A percentile compares a stretch with the other conserved stretches of the same genome.
Conservation (phyloP, 2,888 invertebrate genomes). For the Drosophila merina region DNA sequence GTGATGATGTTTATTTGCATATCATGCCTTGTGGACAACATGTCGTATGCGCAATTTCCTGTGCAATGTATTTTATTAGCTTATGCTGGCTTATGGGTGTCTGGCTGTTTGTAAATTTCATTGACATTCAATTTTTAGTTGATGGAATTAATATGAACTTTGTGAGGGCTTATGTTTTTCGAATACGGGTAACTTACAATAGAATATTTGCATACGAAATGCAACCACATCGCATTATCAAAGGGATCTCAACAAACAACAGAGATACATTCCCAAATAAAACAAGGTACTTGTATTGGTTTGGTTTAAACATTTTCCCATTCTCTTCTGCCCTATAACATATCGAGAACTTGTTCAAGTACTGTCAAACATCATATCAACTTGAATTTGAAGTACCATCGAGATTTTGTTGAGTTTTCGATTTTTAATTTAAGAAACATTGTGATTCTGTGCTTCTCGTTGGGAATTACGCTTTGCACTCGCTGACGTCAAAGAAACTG, state of each 20-base stretch:
- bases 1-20: slow-evolving; percentile 24
- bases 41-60: slow-evolving; percentile 32
- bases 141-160: slow-evolving; percentile 20
- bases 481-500: slow-evolving; percentile 63
- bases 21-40: slow-evolving; percentile 21
- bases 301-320: neutral
- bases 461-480: slow-evolving; percentile 32
- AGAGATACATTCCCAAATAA: neutral
- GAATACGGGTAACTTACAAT: neutral
- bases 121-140: slow-evolving; percentile 29
- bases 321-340: slow-evolving; percentile 2
- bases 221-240: neutral
- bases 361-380: slow-evolving; percentile 28
- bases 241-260: neutral
- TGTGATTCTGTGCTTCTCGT: slow-evolving; percentile 37
- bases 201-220: neutral
- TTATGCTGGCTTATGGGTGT: slow-evolving; percentile 27
- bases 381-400: slow-evolving; percentile 29
- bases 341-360: slow-evolving; percentile 22
- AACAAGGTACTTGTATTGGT: neutral
- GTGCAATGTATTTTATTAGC: neutral
- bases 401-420: slow-evolving; percentile 19
- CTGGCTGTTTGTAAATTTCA: slow-evolving; percentile 11
- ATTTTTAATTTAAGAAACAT: slow-evolving; percentile 37
- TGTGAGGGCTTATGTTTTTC: slow-evolving; percentile 4